Evolutionary conservation across 2,113 vertebrate species (phyloP).

Genomic region (Chionodraco myersi): DNA sequence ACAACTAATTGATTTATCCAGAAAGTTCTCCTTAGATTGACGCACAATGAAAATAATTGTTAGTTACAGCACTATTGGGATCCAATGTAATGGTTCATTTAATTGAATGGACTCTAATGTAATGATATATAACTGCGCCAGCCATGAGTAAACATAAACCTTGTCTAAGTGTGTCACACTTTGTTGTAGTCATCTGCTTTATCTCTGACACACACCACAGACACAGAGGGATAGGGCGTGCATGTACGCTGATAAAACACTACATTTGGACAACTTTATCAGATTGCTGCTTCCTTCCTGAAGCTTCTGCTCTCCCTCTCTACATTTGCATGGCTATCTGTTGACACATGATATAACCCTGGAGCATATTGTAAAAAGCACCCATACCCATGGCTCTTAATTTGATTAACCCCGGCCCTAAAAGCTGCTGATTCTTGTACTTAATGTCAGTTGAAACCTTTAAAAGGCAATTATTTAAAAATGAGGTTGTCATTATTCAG

Average conservation of each 20-base stretch:
- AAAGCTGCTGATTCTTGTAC: conserved; percentile 4
- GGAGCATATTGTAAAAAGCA: conserved; percentile 4
- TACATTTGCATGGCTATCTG: conserved; percentile 61
- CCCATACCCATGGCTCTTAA: background rate
- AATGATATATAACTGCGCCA: too few relatives aligned
- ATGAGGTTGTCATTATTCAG: background rate
- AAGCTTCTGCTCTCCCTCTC: conserved; percentile 10
- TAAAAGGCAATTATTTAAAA: conserved; percentile 1
- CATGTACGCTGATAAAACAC: conserved; percentile 51
- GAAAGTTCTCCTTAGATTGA: too few relatives aligned
- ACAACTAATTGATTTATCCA: too few relatives aligned
- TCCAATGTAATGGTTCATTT: background rate
- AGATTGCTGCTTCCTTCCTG: conserved; percentile 50
- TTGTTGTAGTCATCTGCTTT: conserved; percentile 35
- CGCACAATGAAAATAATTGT: too few relatives aligned
- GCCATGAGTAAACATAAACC: conserved; percentile 8
- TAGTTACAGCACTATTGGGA: background rate
- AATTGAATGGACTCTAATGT: background rate
- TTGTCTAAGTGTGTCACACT: conserved; percentile 40
- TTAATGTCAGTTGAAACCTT: background rate
- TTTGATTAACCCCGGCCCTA: background rate
- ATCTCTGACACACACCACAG: conserved; percentile 56
- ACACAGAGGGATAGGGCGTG: conserved; percentile 37
- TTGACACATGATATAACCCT: conserved; percentile 17
- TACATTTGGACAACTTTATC: conserved; percentile 51